These are phyloP conservation scores for Tamandua tetradactyla DNA, from an alignment of 2,797 vertebrate species.

Conservation along the genomic window DNA sequence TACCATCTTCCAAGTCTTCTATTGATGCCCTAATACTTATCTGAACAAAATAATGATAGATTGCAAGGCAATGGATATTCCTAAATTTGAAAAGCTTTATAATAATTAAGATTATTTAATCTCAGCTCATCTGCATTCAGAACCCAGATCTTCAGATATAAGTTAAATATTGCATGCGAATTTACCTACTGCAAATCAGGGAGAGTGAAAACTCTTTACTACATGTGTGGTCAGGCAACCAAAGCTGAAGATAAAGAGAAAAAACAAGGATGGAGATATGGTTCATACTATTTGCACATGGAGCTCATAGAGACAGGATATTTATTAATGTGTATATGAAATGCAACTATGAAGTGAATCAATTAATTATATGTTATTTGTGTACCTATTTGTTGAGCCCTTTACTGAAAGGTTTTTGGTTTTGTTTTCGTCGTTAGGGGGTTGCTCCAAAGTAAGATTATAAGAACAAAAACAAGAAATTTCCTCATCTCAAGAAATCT, in stretches of 20 bases:
- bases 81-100: not conserved
- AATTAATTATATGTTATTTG: not conserved
- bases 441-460: not conserved
- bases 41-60: not conserved
- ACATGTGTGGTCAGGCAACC: conserved; percentile 32
- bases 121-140: not conserved
- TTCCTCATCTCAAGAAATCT: not conserved
- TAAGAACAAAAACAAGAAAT: not conserved
- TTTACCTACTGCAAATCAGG: not conserved
- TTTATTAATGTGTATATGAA: not conserved
- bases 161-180: not conserved
- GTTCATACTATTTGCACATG: not conserved
- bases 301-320: not conserved
- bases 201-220: not conserved
- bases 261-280: not conserved
- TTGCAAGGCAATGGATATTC: not conserved
- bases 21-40: not conserved
- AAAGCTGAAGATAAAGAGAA: not conserved
- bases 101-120: not conserved
- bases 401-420: not conserved
- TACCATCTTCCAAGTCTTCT: not conserved
- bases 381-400: not conserved
- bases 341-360: not conserved
- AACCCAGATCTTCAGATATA: not conserved
- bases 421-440: not conserved